phyloP scores from a whole-genome alignment of 2,113 vertebrate species.

The Leucopsar rothschildi region DNA sequence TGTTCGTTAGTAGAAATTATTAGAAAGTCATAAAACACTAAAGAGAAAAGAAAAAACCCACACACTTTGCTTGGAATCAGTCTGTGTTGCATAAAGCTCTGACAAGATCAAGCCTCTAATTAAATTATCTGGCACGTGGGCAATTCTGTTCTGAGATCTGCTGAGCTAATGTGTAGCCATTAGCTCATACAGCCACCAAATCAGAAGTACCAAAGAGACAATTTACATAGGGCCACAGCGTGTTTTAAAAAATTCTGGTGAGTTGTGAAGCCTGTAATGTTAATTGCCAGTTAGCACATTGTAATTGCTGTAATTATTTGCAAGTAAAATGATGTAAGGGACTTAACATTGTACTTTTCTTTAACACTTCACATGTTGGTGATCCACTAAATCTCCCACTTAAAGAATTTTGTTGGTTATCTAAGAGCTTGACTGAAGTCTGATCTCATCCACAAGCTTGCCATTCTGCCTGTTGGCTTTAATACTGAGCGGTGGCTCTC shows the following conservation, averaged over 20 bases:
- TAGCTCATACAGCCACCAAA: slow-evolving; percentile 42
- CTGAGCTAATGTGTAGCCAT: slow-evolving; percentile 56
- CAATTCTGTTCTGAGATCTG: slow-evolving; percentile 32
- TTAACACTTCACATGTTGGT: slow-evolving; percentile 31
- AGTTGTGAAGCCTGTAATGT: slow-evolving; percentile 57
- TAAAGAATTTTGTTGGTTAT: not conserved
- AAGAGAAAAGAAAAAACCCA: not conserved
- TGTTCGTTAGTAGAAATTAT: not conserved
- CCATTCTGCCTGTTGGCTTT: not conserved
- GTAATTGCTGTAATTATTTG: slow-evolving; percentile 68
- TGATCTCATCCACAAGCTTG: slow-evolving; percentile 32
- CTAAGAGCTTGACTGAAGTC: slow-evolving; percentile 10
- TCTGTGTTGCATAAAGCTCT: slow-evolving; percentile 28
- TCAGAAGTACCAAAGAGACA: slow-evolving; percentile 57
- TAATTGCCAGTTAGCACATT: slow-evolving; percentile 67
- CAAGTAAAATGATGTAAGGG: slow-evolving; percentile 61
- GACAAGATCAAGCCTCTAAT: slow-evolving; percentile 64
- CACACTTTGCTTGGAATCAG: slow-evolving; percentile 23
- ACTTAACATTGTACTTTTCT: slow-evolving; percentile 36
- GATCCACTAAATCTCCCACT: slow-evolving; percentile 37
- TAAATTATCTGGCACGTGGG: slow-evolving; percentile 65
- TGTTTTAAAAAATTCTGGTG: slow-evolving; percentile 62
- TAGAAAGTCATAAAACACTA: not conserved
- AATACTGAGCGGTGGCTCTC: not conserved
- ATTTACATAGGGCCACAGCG: slow-evolving; percentile 44